Percentiles rank a stretch among this genome's conserved stretches.
Conservation (phyloP, 1,140 invertebrate genomes). For the Pygmarrhopalites habei region DNA sequence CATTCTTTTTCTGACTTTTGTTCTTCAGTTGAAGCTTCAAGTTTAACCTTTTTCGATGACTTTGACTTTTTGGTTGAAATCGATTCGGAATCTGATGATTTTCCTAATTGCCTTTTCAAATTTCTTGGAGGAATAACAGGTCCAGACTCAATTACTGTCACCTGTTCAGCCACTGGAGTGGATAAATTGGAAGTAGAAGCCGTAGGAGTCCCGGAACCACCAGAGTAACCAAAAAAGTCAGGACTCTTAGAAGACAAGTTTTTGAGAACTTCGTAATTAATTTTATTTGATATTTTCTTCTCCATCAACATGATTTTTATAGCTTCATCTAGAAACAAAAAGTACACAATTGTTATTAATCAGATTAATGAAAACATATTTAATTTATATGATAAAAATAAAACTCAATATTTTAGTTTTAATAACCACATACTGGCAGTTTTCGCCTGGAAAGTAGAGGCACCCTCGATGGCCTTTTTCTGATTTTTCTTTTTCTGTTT, state of each 20-base stretch:
- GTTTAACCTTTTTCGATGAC: constrained; percentile 21
- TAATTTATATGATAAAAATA: too few species aligned
- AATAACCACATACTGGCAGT: constrained; percentile 54
- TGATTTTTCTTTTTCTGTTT: constrained; percentile 47
- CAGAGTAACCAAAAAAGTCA: constrained; percentile 7
- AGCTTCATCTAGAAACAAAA: constrained; percentile 59
- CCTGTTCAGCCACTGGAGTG: neutral
- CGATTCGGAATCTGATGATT: constrained; percentile 1
- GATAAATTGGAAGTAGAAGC: neutral
- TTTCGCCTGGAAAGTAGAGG: constrained; percentile 53
- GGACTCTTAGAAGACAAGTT: constrained; percentile 1
- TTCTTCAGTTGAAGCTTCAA: constrained; percentile 15
- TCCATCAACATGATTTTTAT: constrained; percentile 91
- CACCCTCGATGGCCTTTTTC: constrained; percentile 53
- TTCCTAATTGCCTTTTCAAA: constrained; percentile 15
- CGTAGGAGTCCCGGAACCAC: neutral
- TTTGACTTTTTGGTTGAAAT: constrained; percentile 22
- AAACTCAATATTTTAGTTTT: too few species aligned
- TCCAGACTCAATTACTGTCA: constrained; percentile 40
- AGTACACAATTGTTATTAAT: constrained; percentile 15
- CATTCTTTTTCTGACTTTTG: constrained; percentile 41
- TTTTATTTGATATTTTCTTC: constrained; percentile 91
- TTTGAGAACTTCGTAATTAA: constrained; percentile 88
- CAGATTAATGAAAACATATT: too few species aligned
- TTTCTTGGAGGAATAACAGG: constrained; percentile 32